phyloP scores from a whole-genome alignment of 2,797 vertebrate species.

The Amblyraja radiata region DNA sequence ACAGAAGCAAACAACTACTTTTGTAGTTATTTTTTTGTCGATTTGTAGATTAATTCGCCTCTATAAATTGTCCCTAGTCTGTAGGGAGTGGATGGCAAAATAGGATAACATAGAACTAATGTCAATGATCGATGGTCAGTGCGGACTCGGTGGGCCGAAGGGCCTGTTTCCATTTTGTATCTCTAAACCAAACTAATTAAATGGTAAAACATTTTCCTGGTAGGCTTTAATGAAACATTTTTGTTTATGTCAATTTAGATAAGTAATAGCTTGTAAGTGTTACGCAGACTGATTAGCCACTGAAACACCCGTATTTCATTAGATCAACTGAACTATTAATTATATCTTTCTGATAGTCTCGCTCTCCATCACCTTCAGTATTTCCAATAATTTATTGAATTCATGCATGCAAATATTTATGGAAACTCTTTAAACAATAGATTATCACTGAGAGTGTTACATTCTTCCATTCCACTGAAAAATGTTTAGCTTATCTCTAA shows the following conservation, averaged over 20 bases:
- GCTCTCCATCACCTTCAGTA: neutral
- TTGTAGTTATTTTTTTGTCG: too few relatives aligned
- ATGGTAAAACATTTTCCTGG: neutral
- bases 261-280: neutral
- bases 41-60: too few relatives aligned
- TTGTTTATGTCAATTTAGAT: neutral
- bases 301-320: neutral
- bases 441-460: neutral
- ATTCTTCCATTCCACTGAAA: too few relatives aligned
- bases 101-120: too few relatives aligned
- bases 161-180: too few relatives aligned
- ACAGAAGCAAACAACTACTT: too few relatives aligned
- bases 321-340: neutral
- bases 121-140: too few relatives aligned
- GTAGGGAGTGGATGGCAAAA: too few relatives aligned
- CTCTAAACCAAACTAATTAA: neutral
- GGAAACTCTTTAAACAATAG: neutral
- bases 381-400: neutral
- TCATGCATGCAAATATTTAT: neutral
- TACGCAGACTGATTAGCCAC: neutral
- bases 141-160: too few relatives aligned
- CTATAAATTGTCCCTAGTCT: too few relatives aligned
- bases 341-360: neutral
- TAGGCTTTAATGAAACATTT: neutral
- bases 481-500: neutral